A percentile compares a stretch with the other conserved stretches of the same genome.
Evolutionary conservation across 1,140 invertebrate species (phyloP).

Genomic region (Phocides pigmalion): DNA sequence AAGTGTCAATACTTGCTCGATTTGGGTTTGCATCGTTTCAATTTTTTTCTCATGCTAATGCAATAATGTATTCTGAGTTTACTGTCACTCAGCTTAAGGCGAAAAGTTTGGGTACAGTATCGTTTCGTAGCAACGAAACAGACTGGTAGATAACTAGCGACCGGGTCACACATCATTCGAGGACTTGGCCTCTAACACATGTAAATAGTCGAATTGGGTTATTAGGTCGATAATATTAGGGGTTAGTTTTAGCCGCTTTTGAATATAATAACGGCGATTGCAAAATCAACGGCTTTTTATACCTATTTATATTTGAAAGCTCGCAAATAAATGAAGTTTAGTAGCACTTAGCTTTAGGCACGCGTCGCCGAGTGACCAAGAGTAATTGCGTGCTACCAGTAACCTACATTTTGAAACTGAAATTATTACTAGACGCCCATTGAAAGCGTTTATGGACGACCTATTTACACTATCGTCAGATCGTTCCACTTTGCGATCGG

Average conservation of each 20-base stretch:
- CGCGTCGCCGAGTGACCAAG: conserved; percentile 40
- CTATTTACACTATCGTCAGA: conserved; percentile 73
- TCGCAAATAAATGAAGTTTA: conserved; percentile 1
- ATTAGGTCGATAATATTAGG: conserved; percentile 45
- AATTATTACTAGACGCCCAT: conserved; percentile 67
- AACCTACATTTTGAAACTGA: conserved; percentile 74
- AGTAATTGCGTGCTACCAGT: conserved; percentile 66
- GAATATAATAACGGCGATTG: background rate
- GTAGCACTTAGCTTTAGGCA: conserved; percentile 26
- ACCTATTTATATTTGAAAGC: background rate
- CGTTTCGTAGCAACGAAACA: conserved; percentile 48
- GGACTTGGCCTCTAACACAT: conserved; percentile 22
- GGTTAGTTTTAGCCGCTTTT: conserved; percentile 1
- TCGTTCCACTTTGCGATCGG: conserved; percentile 64
- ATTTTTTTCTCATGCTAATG: no score
- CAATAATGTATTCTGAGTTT: no score
- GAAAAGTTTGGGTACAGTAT: conserved; percentile 16
- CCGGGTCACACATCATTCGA: conserved; percentile 37
- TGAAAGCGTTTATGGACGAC: conserved; percentile 65
- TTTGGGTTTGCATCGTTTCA: no score
- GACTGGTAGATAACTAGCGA: conserved; percentile 34
- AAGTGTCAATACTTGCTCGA: no score
- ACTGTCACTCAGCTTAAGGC: background rate
- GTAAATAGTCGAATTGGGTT: conserved; percentile 40
- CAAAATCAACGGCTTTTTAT: background rate